Evolutionary conservation across 2,797 vertebrate genomes (phyloP).

Genomic region (Cercopithecus petaurista): DNA sequence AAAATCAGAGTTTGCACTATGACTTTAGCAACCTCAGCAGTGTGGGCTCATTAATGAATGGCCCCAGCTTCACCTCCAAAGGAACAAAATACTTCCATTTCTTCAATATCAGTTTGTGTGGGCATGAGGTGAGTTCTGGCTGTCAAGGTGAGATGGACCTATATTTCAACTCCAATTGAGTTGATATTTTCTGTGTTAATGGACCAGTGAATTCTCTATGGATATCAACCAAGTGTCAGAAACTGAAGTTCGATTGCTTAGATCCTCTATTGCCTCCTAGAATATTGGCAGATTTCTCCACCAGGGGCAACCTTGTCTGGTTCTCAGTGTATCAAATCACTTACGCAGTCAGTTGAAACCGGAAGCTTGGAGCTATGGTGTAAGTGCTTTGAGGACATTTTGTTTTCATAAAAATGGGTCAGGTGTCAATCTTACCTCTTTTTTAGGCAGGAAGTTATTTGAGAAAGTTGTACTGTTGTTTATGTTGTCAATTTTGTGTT

Average conservation of each 20-base stretch:
- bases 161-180: background rate
- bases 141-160: background rate
- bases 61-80: constrained; percentile 97
- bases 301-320: background rate
- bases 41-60: constrained; percentile 92
- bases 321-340: background rate
- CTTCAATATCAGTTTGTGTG: constrained; percentile 98
- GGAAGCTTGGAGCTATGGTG: background rate
- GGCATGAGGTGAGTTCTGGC: constrained; percentile 89
- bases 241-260: background rate
- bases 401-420: background rate
- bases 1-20: constrained; percentile 91
- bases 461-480: constrained; percentile 11
- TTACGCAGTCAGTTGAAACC: background rate
- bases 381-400: background rate
- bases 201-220: background rate
- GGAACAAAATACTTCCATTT: constrained; percentile 98
- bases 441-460: background rate
- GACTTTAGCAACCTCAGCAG: constrained; percentile 92
- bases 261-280: background rate
- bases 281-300: background rate
- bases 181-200: background rate
- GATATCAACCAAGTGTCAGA: background rate
- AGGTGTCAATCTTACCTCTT: background rate
- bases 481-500: background rate